phyloP scores from a whole-genome alignment of 2,797 vertebrate genomes.

The Phalloptychus januarius region DNA sequence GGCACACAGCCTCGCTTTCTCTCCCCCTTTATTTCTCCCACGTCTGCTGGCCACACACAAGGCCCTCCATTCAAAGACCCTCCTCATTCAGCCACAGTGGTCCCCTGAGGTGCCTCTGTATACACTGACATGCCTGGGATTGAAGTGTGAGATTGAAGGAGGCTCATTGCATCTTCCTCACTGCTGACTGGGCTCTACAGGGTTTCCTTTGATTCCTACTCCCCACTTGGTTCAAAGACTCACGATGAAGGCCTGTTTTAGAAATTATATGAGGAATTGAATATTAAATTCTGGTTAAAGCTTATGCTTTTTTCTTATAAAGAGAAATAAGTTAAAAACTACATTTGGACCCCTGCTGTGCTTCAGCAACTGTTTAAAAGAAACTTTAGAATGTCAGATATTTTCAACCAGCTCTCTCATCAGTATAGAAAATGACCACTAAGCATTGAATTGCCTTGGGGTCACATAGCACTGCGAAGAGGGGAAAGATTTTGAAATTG shows the following conservation, averaged over 20 bases:
- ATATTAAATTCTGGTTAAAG: slow-evolving; percentile 23
- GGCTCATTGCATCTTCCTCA: slow-evolving; percentile 34
- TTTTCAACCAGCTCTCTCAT: not conserved
- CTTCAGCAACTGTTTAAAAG: not conserved
- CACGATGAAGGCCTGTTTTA: slow-evolving; percentile 46
- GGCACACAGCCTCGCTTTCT: slow-evolving; percentile 35
- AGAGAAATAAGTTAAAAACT: not conserved
- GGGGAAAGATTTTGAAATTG: not conserved
- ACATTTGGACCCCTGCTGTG: slow-evolving; percentile 1
- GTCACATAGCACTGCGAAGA: not conserved
- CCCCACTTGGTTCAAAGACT: slow-evolving; percentile 28
- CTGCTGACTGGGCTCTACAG: slow-evolving; percentile 38
- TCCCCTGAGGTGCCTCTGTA: slow-evolving; percentile 53
- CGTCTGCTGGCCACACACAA: slow-evolving; percentile 58
- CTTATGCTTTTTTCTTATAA: not conserved
- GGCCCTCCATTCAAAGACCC: slow-evolving; percentile 69
- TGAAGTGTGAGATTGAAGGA: slow-evolving; percentile 54
- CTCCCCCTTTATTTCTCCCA: slow-evolving; percentile 8
- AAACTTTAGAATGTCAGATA: not conserved
- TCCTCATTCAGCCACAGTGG: slow-evolving; percentile 45
- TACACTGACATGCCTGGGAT: slow-evolving; percentile 42
- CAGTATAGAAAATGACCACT: not conserved
- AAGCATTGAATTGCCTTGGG: not conserved
- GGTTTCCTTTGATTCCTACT: slow-evolving; percentile 43
- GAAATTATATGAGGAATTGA: slow-evolving; percentile 15